Percentiles rank a stretch among this genome's conserved stretches.
phyloP scores from a whole-genome alignment of 2,888 invertebrate genomes.

The Eilema caniola region DNA sequence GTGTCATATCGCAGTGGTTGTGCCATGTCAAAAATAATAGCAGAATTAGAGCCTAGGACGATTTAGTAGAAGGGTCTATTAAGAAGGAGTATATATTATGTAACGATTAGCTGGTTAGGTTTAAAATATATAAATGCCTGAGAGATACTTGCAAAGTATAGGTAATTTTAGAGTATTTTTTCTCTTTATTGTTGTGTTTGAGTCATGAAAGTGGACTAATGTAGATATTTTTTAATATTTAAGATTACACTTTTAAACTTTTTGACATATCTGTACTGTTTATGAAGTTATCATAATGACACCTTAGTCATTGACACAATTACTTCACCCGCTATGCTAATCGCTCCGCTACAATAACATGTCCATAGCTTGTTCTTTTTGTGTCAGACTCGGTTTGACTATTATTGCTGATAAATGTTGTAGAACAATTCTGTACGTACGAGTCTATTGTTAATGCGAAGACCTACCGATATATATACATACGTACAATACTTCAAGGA shows the following conservation, averaged over 20 bases:
- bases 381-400: slow-evolving; percentile 22
- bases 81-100: no score
- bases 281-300: no score
- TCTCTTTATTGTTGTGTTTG: background rate
- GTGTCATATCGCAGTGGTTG: no score
- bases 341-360: slow-evolving; percentile 30
- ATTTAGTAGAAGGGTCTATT: background rate
- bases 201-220: background rate
- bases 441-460: slow-evolving; percentile 23
- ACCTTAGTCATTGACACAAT: background rate
- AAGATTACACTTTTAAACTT: background rate
- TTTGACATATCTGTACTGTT: background rate
- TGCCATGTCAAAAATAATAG: no score
- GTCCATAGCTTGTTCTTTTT: slow-evolving; percentile 18
- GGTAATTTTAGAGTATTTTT: background rate
- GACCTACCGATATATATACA: slow-evolving; percentile 12
- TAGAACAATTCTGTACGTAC: slow-evolving; percentile 26
- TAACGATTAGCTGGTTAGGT: background rate
- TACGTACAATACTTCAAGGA: background rate
- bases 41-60: no score
- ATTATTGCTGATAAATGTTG: slow-evolving; percentile 36
- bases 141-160: background rate
- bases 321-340: slow-evolving; percentile 15
- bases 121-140: no score
- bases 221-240: background rate